Percentiles rank a stretch among this genome's conserved stretches.
Conservation (phyloP, 2,888 invertebrate species). For the Epirrhoe tristata region DNA sequence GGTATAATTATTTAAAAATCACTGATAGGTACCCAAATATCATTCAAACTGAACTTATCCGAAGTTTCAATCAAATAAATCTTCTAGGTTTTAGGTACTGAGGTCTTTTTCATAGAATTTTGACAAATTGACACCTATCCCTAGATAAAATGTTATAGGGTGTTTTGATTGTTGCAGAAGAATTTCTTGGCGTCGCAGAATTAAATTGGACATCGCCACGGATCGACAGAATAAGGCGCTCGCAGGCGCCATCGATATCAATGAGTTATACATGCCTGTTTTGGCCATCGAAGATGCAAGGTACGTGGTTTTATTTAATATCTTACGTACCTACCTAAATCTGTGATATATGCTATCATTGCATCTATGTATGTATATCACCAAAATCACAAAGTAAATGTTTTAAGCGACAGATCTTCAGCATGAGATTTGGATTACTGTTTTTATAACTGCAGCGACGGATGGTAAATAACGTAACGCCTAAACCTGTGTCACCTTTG, state of each 20-base stretch:
- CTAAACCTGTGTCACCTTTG: constrained; percentile 22
- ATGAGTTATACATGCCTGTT: constrained; percentile 88
- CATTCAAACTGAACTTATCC: no score
- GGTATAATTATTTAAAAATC: no score
- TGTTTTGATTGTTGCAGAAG: constrained; percentile 49
- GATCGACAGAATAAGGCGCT: constrained; percentile 83
- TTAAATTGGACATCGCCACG: constrained; percentile 74
- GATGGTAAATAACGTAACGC: constrained; percentile 15
- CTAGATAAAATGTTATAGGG: not conserved
- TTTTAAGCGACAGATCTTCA: not conserved
- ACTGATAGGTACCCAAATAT: no score
- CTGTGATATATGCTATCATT: no score
- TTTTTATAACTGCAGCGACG: constrained; percentile 2
- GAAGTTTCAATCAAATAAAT: no score
- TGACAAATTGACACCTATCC: not conserved
- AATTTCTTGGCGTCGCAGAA: constrained; percentile 43
- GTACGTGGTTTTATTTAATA: constrained; percentile 59
- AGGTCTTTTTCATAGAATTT: not conserved
- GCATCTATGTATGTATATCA: not conserved
- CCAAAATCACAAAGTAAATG: not conserved
- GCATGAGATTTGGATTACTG: constrained; percentile 14
- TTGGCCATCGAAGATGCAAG: constrained; percentile 88
- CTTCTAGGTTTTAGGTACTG: no score
- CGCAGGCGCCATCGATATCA: constrained; percentile 84
- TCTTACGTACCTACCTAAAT: not conserved